Evolutionary conservation across 2,113 vertebrate species (phyloP).

Genomic region (Peromyscus maniculatus): DNA sequence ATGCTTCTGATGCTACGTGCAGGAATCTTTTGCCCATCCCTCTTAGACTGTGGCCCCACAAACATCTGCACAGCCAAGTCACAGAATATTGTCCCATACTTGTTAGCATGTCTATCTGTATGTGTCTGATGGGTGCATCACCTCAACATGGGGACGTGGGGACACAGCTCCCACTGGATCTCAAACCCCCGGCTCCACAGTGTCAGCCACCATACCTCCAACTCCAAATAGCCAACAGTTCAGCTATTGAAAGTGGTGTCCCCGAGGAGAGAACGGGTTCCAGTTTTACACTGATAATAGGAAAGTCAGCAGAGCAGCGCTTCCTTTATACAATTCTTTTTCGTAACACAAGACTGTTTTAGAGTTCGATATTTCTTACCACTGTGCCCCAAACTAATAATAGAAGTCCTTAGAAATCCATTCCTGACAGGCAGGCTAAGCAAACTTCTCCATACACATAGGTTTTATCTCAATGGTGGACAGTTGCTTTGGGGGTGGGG

Average conservation of each 20-base stretch:
- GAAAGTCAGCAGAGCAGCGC: slow-evolving; percentile 12
- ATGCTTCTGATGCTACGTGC: not conserved
- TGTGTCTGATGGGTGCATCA: slow-evolving; percentile 15
- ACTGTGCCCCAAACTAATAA: not conserved
- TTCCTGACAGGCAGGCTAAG: not conserved
- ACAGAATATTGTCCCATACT: not conserved
- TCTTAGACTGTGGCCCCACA: not conserved
- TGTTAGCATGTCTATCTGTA: not conserved
- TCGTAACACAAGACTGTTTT: not conserved
- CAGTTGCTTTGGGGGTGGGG: not conserved
- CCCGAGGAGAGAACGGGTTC: not conserved
- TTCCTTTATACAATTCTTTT: not conserved
- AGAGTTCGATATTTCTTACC: not conserved
- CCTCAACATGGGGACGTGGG: not conserved
- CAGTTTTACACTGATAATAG: not conserved
- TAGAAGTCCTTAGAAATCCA: slow-evolving; percentile 44
- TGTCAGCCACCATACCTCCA: not conserved
- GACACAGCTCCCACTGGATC: not conserved
- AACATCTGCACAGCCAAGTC: slow-evolving; percentile 12
- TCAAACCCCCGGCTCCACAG: not conserved
- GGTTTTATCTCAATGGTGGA: slow-evolving; percentile 17
- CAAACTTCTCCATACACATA: slow-evolving; percentile 10
- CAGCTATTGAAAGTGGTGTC: not conserved
- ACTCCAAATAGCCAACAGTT: not conserved
- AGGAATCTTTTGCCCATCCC: not conserved